Conservation (phyloP, 1,140 invertebrate genomes). For the Teleopsis dalmanni region DNA sequence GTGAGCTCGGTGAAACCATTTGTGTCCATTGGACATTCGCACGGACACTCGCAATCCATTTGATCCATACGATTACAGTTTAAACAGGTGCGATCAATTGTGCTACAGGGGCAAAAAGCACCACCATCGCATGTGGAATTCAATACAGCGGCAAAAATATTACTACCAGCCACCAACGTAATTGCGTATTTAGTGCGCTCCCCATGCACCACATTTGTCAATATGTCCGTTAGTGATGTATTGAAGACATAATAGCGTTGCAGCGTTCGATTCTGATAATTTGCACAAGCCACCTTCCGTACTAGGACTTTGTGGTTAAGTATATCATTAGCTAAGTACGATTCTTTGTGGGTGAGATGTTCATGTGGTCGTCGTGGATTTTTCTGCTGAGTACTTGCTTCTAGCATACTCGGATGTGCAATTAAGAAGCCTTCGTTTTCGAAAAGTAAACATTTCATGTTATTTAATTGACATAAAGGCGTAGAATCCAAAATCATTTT, state of each 20-base stretch:
- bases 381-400: slow-evolving; percentile 45
- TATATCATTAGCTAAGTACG: slow-evolving; percentile 80
- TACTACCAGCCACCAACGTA: slow-evolving; percentile 70
- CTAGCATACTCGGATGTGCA: slow-evolving; percentile 74
- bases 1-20: slow-evolving; percentile 12
- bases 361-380: slow-evolving; percentile 59
- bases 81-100: slow-evolving; percentile 78
- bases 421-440: slow-evolving; percentile 85
- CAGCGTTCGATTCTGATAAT: slow-evolving; percentile 65
- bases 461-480: slow-evolving; percentile 56
- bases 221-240: slow-evolving; percentile 62
- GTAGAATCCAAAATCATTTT: slow-evolving; percentile 61
- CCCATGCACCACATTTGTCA: slow-evolving; percentile 78
- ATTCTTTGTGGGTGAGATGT: slow-evolving; percentile 78
- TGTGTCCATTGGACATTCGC: slow-evolving; percentile 73
- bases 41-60: slow-evolving; percentile 90
- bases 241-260: slow-evolving; percentile 79
- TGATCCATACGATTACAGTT: slow-evolving; percentile 93
- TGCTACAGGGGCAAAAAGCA: slow-evolving; percentile 89
- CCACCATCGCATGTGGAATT: slow-evolving; percentile 66
- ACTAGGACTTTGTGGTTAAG: slow-evolving; percentile 77
- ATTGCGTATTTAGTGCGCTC: slow-evolving; percentile 87
- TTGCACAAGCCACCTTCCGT: slow-evolving; percentile 73
- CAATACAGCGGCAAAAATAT: slow-evolving; percentile 80
- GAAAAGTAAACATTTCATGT: slow-evolving; percentile 83